phyloP scores from a whole-genome alignment of 1,140 invertebrate species.

The Scaptodrosophila lebanonensis region DNA sequence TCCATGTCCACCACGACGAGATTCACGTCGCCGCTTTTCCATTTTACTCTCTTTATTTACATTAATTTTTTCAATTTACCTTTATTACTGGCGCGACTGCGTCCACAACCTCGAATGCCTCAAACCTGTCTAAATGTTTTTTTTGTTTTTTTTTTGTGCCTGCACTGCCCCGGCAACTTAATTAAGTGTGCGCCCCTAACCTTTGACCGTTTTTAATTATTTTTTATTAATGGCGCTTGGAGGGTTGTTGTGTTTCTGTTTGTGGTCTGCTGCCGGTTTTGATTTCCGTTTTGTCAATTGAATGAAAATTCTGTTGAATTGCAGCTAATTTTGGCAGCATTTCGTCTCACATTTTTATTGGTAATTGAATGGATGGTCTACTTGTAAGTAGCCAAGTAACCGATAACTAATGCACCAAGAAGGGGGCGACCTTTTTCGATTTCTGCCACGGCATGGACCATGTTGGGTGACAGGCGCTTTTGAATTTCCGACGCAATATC shows the following conservation, averaged over 20 bases:
- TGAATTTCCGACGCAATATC: slow-evolving; percentile 72
- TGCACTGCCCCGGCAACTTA: slow-evolving; percentile 47
- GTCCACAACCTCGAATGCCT: too few relatives aligned
- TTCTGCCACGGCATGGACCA: too few relatives aligned
- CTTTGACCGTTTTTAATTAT: slow-evolving; percentile 29
- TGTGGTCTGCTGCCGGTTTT: slow-evolving; percentile 28
- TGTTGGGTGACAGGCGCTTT: slow-evolving; percentile 48
- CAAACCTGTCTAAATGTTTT: too few relatives aligned
- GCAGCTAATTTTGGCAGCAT: slow-evolving; percentile 28
- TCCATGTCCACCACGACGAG: too few relatives aligned
- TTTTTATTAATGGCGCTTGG: slow-evolving; percentile 26
- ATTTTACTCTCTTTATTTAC: slow-evolving; percentile 52
- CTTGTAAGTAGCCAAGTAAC: slow-evolving; percentile 38
- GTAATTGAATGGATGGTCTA: slow-evolving; percentile 16
- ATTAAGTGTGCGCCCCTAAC: slow-evolving; percentile 40
- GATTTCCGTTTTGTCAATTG: slow-evolving; percentile 51
- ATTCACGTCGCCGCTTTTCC: slow-evolving; percentile 5
- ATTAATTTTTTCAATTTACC: slow-evolving; percentile 71
- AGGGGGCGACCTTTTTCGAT: too few relatives aligned
- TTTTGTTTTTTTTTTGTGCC: too few relatives aligned
- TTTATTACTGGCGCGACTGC: slow-evolving; percentile 42
- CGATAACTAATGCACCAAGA: neutral
- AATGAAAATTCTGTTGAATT: slow-evolving; percentile 31
- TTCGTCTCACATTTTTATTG: neutral
- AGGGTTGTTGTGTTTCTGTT: slow-evolving; percentile 13